Evolutionary conservation across 2,888 invertebrate species (phyloP), one percentile per base, ranked within the genome.

Genomic region (Pilophorus perplexus): DNA sequence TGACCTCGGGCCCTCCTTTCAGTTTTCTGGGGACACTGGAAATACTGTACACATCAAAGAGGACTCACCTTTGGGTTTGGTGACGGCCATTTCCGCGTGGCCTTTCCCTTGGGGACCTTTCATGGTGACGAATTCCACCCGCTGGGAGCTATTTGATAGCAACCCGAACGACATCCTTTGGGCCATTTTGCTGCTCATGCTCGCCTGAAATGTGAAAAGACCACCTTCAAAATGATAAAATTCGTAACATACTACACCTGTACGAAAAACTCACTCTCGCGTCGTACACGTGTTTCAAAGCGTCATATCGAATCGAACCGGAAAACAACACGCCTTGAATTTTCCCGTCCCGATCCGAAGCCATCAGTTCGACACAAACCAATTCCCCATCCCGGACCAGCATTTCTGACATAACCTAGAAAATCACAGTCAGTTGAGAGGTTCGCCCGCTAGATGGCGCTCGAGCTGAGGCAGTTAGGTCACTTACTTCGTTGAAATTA

Each of bases 71-170:
- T 88, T 89, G 23, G 92, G 91, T 75, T 92, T 87, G n/a, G 90
- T 89, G 54, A 93, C 93, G 1, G 96, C 96, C 91, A 98, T 95
- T 81, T 99, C 97, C 0, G 97, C 97, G 79, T 94, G 92, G 0
- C 92, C 93, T 80, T 95, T 96, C 14, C 93, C 94, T 75, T 90
- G 88, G 12, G 98, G 98, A 12, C 98, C 98, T 79, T 96, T 90
- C 95, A 99, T 95, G 68, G 95, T 85, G 54, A 99, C 96, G 81
- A 97, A 99, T 80, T 99, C 98, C 75, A 97, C 92, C 66, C 97
- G 84, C 77, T 92, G 90, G 60, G 84, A 82, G 59, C 81, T 79
- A 66, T 86, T 84, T 71, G 89, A 90, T 76, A 92, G 89, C 70
- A 93, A 83, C 0, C 95, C 95, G 77, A 95, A 90, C 57, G 93